Percentiles rank a stretch among this genome's conserved stretches.
phyloP scores from a whole-genome alignment of 1,140 invertebrate genomes.

The Hylaeus volcanicus region DNA sequence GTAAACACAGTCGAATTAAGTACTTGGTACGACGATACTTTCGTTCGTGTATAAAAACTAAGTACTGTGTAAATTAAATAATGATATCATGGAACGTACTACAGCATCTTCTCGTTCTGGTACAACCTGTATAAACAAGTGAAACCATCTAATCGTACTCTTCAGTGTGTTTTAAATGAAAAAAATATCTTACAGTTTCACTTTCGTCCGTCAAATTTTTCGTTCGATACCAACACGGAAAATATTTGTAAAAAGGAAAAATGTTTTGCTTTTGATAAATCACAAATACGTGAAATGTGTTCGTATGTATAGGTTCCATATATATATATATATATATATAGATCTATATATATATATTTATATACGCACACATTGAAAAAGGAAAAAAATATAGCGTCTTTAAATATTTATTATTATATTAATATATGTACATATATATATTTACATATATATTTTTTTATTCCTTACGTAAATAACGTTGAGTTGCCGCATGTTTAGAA shows the following conservation, averaged over 20 bases:
- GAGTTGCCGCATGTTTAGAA: conserved; percentile 77
- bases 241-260: background rate
- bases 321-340: conserved; percentile 44
- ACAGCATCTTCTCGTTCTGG: background rate
- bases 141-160: background rate
- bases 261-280: background rate
- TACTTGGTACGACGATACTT: too few relatives aligned
- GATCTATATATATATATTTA: background rate
- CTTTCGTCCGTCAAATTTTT: background rate
- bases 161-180: too few relatives aligned
- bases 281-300: background rate
- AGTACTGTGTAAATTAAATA: too few relatives aligned
- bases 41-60: too few relatives aligned
- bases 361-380: background rate
- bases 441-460: conserved; percentile 58
- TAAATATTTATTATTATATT: conserved; percentile 69
- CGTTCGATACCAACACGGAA: conserved; percentile 7
- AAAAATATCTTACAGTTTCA: conserved; percentile 10
- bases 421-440: conserved; percentile 54
- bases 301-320: conserved; percentile 1
- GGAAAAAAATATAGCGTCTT: conserved; percentile 43
- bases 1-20: too few relatives aligned
- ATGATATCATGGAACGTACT: too few relatives aligned
- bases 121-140: background rate
- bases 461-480: conserved; percentile 67